Percentiles rank a stretch among this genome's conserved stretches.
These are phyloP conservation scores for Calvadosia cruxmelitensis DNA, from an alignment of 30 jellyfish, hydroid and myxozoan genomes.

Conservation along the genomic window DNA sequence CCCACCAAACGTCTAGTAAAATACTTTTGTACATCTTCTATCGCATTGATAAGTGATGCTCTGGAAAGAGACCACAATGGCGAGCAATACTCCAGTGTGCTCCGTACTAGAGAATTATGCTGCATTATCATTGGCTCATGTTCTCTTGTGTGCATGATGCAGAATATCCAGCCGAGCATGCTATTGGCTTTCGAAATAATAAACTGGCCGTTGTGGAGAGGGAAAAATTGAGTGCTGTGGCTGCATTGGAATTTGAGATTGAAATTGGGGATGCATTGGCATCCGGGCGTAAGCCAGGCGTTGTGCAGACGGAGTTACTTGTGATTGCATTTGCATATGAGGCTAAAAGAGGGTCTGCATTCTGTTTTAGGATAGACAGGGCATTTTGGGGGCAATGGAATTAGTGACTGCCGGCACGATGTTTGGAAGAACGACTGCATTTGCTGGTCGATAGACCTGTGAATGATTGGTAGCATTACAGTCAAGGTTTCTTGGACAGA, in stretches of 20 bases:
- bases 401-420: too few species aligned
- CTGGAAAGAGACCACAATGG: background rate
- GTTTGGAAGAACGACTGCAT: conserved; percentile 1
- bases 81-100: background rate
- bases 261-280: background rate
- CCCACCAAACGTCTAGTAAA: background rate
- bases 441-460: background rate
- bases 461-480: background rate
- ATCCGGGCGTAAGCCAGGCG: too few species aligned
- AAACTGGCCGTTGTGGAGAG: too few species aligned
- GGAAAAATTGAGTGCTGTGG: background rate
- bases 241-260: background rate
- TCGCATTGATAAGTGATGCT: background rate
- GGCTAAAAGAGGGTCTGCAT: too few species aligned
- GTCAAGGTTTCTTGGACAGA: background rate
- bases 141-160: background rate
- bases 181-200: background rate
- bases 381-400: too few species aligned
- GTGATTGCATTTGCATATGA: too few species aligned
- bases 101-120: background rate
- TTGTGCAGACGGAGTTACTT: too few species aligned
- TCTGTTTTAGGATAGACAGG: too few species aligned
- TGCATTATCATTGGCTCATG: conserved; percentile 1
- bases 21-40: background rate
- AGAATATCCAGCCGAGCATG: background rate